Conservation (phyloP, 2,888 invertebrate genomes). For the Latrodectus hesperus region DNA sequence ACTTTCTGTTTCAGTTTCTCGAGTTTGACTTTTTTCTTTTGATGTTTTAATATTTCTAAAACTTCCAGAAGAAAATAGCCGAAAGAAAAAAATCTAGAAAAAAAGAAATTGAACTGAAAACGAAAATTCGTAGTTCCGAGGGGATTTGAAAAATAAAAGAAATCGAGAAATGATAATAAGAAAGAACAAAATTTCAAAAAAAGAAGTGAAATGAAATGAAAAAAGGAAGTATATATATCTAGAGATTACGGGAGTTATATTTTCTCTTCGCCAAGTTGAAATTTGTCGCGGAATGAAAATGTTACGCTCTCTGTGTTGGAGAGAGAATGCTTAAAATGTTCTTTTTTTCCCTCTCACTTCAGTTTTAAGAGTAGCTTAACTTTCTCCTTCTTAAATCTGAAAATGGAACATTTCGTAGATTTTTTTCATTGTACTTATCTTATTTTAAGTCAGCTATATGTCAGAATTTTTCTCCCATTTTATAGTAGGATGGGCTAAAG, state of each 20-base stretch:
- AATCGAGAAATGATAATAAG: constrained; percentile 52
- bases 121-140: constrained; percentile 10
- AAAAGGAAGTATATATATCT: not conserved
- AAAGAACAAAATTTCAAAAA: constrained; percentile 16
- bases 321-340: not conserved
- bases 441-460: constrained; percentile 2
- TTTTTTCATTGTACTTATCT: not conserved
- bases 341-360: not conserved
- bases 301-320: not conserved
- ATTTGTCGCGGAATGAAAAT: not conserved
- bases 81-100: not conserved
- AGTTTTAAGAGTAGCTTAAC: constrained; percentile 5
- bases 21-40: not conserved
- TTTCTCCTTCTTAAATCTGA: constrained; percentile 1
- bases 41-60: constrained; percentile 5
- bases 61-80: not conserved
- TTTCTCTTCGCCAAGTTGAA: not conserved
- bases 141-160: constrained; percentile 46
- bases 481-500: not conserved
- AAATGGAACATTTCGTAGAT: not conserved
- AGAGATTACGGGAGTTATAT: constrained; percentile 2
- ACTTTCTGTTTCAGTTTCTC: not conserved
- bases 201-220: constrained; percentile 13
- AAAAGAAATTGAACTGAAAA: not conserved
- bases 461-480: not conserved